Base-by-base conservation (phyloP, 2,113 vertebrate species). In the Chunga burmeisteri region DNA sequence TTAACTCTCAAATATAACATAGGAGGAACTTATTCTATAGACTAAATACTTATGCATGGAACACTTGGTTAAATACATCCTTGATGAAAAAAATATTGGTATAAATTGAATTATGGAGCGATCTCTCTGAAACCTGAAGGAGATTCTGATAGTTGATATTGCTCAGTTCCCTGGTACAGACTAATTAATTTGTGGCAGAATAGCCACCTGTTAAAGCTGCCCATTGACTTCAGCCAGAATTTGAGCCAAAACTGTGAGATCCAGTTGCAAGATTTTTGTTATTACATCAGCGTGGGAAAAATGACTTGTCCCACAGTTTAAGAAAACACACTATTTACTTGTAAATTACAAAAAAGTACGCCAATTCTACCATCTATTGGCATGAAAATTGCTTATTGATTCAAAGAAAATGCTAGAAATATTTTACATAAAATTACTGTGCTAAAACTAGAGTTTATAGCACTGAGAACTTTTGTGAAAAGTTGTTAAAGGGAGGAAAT, bases 381-480 rank as follows among this genome's bases (percentile, higher is more conserved):
- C 67, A 87, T 80, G 74, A 67, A 97, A 96, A 97, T 59, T 94
- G 62, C 65, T 92, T 93, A 89, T 90, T 86, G 89, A 94, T 65
- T 80, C 32, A 65, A 34, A 92, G 67, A 94, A 97, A 93, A 93
- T 53, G 66, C 61, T 95, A 40, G 73, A 92, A 96, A 88, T 95
- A 32, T 47, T 87, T 80, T 96, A 74, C 66, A 73, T 90, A 61
- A 72, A 91, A 80, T 65, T 40, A 49, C 65, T 29, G 32, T 80
- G 40, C 82, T 95, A 95, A 95, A 86, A 85, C 40, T 49, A 87
- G 38, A 95, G 94, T 95, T 96, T 58, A 44, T 42, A 96, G 40
- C 44, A 74, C 59, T 55, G 44, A 85, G 23, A 74, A 85, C 44
- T 92, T 97, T 88, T 81, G 62, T 63, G 40, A 91, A 82, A 44